phyloP scores from a whole-genome alignment of 2,888 invertebrate genomes.

The Trachelus tabidus region DNA sequence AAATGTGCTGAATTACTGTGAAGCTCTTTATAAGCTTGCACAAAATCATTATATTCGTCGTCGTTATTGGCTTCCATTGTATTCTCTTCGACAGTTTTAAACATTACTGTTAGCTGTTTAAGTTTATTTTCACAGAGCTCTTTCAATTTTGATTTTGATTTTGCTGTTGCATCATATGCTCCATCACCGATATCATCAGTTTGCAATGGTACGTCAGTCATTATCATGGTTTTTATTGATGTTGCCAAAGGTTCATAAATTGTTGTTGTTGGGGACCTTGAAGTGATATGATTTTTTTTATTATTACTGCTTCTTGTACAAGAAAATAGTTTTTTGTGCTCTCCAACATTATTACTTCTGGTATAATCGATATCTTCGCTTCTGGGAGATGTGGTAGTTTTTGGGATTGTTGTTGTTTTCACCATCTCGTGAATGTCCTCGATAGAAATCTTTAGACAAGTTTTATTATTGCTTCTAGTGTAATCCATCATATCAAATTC shows the following conservation, averaged over 20 bases:
- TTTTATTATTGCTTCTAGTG: not conserved
- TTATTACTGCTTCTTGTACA: not conserved
- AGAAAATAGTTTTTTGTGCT: not conserved
- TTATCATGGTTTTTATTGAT: not conserved
- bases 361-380: not conserved
- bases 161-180: not conserved
- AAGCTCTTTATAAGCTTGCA: not conserved
- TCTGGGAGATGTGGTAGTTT: not conserved
- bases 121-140: not conserved
- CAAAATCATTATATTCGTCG: not conserved
- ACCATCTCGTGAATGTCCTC: not conserved
- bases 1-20: not conserved
- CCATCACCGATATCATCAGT: not conserved
- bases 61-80: not conserved
- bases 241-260: not conserved
- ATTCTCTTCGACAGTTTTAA: not conserved
- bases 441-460: too few species aligned
- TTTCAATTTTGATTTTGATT: not conserved
- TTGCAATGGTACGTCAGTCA: not conserved
- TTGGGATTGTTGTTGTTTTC: not conserved
- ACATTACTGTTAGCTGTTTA: not conserved
- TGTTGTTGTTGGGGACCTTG: not conserved
- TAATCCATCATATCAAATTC: not conserved
- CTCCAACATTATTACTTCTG: not conserved
- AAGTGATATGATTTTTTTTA: not conserved